phyloP scores from a whole-genome alignment of 1,140 invertebrate genomes.

The Dendrolimus punctatus region DNA sequence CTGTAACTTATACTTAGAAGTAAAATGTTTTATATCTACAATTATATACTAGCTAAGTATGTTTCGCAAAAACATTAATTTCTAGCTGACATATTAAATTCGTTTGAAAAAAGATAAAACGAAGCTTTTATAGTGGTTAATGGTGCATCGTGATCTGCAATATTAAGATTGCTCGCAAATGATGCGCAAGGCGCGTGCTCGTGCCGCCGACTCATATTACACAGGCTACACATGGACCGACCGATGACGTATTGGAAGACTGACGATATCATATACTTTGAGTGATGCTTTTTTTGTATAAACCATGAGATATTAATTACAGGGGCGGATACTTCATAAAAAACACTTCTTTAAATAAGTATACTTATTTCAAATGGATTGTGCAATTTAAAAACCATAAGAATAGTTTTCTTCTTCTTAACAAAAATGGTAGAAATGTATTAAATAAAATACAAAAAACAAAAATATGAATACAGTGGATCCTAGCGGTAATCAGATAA shows the following conservation, averaged over 20 bases:
- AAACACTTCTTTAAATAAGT: too few relatives aligned
- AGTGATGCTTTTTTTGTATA: conserved; percentile 40
- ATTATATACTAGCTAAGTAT: too few relatives aligned
- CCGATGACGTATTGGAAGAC: conserved; percentile 11
- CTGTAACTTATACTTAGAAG: too few relatives aligned
- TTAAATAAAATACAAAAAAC: too few relatives aligned
- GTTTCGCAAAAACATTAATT: too few relatives aligned
- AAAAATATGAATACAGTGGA: too few relatives aligned
- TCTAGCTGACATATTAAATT: background rate
- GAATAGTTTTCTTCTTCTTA: too few relatives aligned
- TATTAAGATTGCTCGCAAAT: conserved; percentile 61
- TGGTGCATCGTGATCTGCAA: conserved; percentile 44
- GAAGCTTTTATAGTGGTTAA: conserved; percentile 45
- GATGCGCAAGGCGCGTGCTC: conserved; percentile 48
- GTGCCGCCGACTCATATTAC: conserved; percentile 33
- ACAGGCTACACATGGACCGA: conserved; percentile 29
- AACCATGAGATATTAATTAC: conserved; percentile 62
- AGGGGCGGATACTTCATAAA: conserved; percentile 26
- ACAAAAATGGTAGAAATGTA: too few relatives aligned
- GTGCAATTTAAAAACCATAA: too few relatives aligned
- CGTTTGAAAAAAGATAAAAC: conserved; percentile 16
- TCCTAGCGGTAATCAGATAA: too few relatives aligned
- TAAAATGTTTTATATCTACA: too few relatives aligned
- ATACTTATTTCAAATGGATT: too few relatives aligned
- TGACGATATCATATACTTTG: conserved; percentile 35